Base-by-base conservation (phyloP, 30 jellyfish, hydroid and myxozoan genomes). In the Cassiopea xamachana region DNA sequence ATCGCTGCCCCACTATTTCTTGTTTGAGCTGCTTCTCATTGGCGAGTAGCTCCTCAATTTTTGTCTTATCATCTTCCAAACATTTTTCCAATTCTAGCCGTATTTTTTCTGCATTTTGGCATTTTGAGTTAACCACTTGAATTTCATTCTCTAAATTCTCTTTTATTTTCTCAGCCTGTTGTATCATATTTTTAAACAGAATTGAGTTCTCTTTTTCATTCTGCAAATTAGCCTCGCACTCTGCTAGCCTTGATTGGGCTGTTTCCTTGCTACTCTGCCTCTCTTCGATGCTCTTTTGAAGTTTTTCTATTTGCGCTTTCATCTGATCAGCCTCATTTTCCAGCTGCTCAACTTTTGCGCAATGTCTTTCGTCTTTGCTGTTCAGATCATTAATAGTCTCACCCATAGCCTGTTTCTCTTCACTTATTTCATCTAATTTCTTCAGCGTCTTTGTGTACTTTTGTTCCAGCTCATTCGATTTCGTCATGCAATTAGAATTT, bases 161-260 rank as follows among this genome's bases (percentile, higher is more conserved):
- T 70, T 82, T 82, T 27, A 73, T 68, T 27, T 82, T 69, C 39
- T 68, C 83, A 3, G 14, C 27, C 48, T 68, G 81, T 50, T 82
- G 90, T 6, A 82, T 55, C 90, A 82, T 82, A 3, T 44, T 69
- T 48, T 70, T 69, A 49, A 82, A 82, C 73, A 82, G 7, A 2
- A 14, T 13, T 27, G 92, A 84, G 61, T 84, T 84, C 51, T 74
- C 80, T 48, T 72, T 73, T 71, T 84, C 92, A 18, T 19, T 74
- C 17, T 74, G 48, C 47, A 49, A 43, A 19, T 43, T 61, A 1
- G 43, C 46, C 39, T 51, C 80, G 16, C 46, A 46, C 10, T 17
- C 48, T 15, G 17, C 79, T 74, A 48, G 8, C 12, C 27, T 79
- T 67, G 88, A 79, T 51, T 43, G 77, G 2, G 51, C 1, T 8